These are phyloP conservation scores for Hyphantria cunea DNA, from an alignment of 1,140 invertebrate species.

Conservation along the genomic window DNA sequence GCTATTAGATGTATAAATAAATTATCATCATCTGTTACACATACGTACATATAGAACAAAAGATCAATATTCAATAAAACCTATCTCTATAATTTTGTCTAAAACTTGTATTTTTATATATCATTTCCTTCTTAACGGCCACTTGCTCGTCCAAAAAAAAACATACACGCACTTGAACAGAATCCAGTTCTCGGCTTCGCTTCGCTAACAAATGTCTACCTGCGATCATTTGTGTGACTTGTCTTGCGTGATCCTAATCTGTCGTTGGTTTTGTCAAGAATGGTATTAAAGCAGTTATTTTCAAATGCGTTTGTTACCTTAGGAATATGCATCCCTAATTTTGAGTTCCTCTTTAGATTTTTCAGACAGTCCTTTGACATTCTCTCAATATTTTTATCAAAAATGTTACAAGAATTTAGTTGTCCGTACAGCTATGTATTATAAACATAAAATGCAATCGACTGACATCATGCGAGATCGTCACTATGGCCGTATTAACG, in stretches of 20 bases:
- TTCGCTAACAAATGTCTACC: constrained; percentile 58
- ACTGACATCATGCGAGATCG: too few relatives aligned
- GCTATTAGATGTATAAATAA: too few relatives aligned
- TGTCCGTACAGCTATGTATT: too few relatives aligned
- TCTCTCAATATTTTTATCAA: too few relatives aligned
- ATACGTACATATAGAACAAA: too few relatives aligned
- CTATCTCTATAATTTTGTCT: constrained; percentile 16
- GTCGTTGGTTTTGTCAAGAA: constrained; percentile 37
- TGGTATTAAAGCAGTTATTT: constrained; percentile 4
- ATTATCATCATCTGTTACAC: too few relatives aligned
- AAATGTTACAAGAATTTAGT: too few relatives aligned
- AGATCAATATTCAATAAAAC: constrained; percentile 9
- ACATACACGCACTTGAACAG: constrained; percentile 55
- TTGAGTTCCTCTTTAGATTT: too few relatives aligned
- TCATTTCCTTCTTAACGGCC: constrained; percentile 69
- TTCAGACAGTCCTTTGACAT: too few relatives aligned
- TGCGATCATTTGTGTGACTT: constrained; percentile 64
- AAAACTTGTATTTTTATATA: constrained; percentile 51
- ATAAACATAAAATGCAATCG: too few relatives aligned
- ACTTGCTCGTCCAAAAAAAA: constrained; percentile 59
- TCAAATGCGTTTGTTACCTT: constrained; percentile 7
- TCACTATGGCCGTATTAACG: constrained; percentile 51
- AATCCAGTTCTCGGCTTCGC: constrained; percentile 64
- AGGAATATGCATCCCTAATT: neutral
- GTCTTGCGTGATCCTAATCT: constrained; percentile 59